These are phyloP conservation scores for Calameuta pallipes DNA, from an alignment of 2,888 invertebrate genomes.

Conservation along the genomic window DNA sequence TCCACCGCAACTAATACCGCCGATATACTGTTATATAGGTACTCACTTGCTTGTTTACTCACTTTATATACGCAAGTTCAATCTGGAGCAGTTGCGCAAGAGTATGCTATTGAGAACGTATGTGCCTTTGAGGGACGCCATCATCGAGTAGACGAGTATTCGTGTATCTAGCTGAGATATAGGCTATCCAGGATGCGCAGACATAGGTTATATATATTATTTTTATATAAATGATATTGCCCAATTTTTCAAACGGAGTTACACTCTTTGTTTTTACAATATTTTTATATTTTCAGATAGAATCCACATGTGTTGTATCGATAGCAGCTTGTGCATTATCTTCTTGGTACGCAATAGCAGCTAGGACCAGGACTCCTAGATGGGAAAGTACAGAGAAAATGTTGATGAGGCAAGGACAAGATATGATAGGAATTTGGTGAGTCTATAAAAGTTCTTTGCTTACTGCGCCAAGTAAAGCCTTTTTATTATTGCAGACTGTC, in stretches of 20 bases:
- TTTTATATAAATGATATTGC: background rate
- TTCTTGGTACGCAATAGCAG: too few relatives aligned
- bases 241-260: background rate
- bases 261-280: background rate
- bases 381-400: too few relatives aligned
- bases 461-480: background rate
- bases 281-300: background rate
- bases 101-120: background rate
- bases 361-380: too few relatives aligned
- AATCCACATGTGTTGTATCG: background rate
- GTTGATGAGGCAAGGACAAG: background rate
- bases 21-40: background rate
- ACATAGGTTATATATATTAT: background rate
- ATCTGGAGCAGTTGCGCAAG: constrained; percentile 7
- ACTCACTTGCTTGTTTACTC: background rate
- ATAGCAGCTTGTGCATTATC: too few relatives aligned
- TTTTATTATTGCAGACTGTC: background rate
- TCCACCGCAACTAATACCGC: background rate
- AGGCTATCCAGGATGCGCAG: background rate
- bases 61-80: background rate
- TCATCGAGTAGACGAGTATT: background rate
- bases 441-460: background rate
- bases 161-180: background rate
- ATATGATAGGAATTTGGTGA: background rate
- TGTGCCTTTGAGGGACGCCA: constrained; percentile 2